These are phyloP conservation scores for Lophius americanus DNA, from an alignment of 2,797 vertebrate species.

Conservation along the genomic window DNA sequence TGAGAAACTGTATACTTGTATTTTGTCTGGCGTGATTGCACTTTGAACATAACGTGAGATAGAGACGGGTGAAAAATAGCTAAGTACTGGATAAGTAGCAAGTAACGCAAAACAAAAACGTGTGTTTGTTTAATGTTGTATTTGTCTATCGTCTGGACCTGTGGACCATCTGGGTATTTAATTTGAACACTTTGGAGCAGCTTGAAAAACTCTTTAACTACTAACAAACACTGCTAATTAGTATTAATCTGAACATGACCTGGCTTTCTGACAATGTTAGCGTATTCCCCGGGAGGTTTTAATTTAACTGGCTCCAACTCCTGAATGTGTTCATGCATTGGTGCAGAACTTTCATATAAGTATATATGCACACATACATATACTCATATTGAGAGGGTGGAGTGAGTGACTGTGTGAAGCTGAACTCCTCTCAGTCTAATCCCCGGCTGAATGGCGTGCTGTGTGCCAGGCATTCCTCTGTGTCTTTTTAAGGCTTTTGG, in stretches of 20 bases:
- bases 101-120: neutral
- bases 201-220: slow-evolving; percentile 33
- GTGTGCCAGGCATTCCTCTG: slow-evolving; percentile 81
- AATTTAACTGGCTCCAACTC: slow-evolving; percentile 12
- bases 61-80: neutral
- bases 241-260: slow-evolving; percentile 26
- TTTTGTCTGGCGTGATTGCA: neutral
- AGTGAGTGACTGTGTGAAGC: slow-evolving; percentile 68
- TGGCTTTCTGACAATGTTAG: slow-evolving; percentile 17
- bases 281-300: slow-evolving; percentile 6
- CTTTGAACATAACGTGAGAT: neutral
- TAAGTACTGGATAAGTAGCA: neutral
- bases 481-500: slow-evolving; percentile 74
- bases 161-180: slow-evolving; percentile 11
- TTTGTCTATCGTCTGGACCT: slow-evolving; percentile 1
- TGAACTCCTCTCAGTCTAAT: slow-evolving; percentile 71
- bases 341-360: slow-evolving; percentile 31
- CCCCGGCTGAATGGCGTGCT: slow-evolving; percentile 75
- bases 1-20: neutral
- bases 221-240: slow-evolving; percentile 29
- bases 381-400: slow-evolving; percentile 37
- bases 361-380: slow-evolving; percentile 17
- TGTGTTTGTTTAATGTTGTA: neutral
- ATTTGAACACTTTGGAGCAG: slow-evolving; percentile 6
- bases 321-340: slow-evolving; percentile 1